Conservation (phyloP, 2,113 vertebrate genomes). For the Takifugu bimaculatus region DNA sequence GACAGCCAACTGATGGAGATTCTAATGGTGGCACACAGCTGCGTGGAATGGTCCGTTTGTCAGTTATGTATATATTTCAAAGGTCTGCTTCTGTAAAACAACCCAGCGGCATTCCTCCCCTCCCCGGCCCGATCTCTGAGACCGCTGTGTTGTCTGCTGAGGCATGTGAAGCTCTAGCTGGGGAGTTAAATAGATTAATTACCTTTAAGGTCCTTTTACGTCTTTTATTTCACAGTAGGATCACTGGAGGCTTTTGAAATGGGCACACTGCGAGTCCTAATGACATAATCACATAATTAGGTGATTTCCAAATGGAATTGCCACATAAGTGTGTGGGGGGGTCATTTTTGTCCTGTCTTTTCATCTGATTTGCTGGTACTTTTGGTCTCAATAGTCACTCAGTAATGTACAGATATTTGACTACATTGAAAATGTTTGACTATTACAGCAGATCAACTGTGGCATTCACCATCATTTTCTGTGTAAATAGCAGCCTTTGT, state of each 20-base stretch:
- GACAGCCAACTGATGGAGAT: neutral
- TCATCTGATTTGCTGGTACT: slow-evolving; percentile 69
- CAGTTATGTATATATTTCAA: slow-evolving; percentile 85
- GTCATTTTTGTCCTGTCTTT: slow-evolving; percentile 76
- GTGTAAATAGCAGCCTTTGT: too few species aligned
- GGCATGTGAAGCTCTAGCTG: slow-evolving; percentile 69
- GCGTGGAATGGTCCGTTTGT: slow-evolving; percentile 79
- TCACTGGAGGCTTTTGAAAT: slow-evolving; percentile 82
- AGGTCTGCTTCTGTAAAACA: slow-evolving; percentile 81
- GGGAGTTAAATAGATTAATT: slow-evolving; percentile 92
- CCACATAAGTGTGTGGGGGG: slow-evolving; percentile 70
- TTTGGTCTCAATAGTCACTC: slow-evolving; percentile 61
- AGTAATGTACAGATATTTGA: slow-evolving; percentile 6
- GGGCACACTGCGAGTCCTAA: slow-evolving; percentile 74
- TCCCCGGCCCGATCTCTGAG: slow-evolving; percentile 60
- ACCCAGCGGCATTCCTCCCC: slow-evolving; percentile 76
- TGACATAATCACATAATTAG: slow-evolving; percentile 97
- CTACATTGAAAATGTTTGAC: neutral
- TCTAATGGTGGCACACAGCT: slow-evolving; percentile 20
- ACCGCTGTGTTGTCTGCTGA: slow-evolving; percentile 76
- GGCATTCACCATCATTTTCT: too few species aligned
- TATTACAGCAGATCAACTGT: neutral
- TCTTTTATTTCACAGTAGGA: slow-evolving; percentile 82
- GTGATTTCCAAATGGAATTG: slow-evolving; percentile 81
- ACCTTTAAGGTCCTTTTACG: slow-evolving; percentile 83